Evolutionary conservation across 2,888 invertebrate species (phyloP).

Genomic region (Euspilapteryx auroguttella): DNA sequence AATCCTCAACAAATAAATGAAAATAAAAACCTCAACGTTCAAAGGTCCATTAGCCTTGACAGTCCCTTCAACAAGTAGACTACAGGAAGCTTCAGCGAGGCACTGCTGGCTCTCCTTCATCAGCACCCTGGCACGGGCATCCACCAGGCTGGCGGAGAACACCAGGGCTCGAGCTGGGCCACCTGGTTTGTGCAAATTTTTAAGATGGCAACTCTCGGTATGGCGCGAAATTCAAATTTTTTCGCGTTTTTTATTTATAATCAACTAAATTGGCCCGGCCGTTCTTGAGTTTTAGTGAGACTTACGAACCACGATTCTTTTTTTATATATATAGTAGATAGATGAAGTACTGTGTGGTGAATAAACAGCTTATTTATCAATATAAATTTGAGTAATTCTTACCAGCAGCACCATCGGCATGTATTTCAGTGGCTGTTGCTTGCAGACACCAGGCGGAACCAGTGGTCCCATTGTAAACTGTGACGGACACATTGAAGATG

Average conservation of each 20-base stretch:
- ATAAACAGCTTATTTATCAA: too few species aligned
- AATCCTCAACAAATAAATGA: too few species aligned
- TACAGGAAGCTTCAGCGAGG: constrained; percentile 73
- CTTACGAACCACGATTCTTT: too few species aligned
- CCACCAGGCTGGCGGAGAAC: constrained; percentile 71
- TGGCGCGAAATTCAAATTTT: too few species aligned
- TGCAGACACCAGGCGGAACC: constrained; percentile 72
- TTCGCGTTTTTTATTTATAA: too few species aligned
- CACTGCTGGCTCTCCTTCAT: constrained; percentile 58
- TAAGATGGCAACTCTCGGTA: too few species aligned
- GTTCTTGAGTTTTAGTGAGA: too few species aligned
- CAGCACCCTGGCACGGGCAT: constrained; percentile 65
- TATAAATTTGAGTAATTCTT: too few species aligned
- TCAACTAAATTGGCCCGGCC: too few species aligned
- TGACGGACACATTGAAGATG: constrained; percentile 70
- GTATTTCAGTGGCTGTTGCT: constrained; percentile 68
- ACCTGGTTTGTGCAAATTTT: too few species aligned
- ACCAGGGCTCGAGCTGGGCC: constrained; percentile 69
- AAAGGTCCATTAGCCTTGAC: constrained; percentile 81
- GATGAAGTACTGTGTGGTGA: too few species aligned
- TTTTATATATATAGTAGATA: too few species aligned
- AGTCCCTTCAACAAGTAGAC: constrained; percentile 74
- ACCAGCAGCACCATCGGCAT: constrained; percentile 75
- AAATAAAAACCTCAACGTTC: constrained; percentile 82
- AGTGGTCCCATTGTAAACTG: constrained; percentile 23